Base-by-base conservation (phyloP, 2,113 vertebrate species). In the Chelonoidis abingdonii region DNA sequence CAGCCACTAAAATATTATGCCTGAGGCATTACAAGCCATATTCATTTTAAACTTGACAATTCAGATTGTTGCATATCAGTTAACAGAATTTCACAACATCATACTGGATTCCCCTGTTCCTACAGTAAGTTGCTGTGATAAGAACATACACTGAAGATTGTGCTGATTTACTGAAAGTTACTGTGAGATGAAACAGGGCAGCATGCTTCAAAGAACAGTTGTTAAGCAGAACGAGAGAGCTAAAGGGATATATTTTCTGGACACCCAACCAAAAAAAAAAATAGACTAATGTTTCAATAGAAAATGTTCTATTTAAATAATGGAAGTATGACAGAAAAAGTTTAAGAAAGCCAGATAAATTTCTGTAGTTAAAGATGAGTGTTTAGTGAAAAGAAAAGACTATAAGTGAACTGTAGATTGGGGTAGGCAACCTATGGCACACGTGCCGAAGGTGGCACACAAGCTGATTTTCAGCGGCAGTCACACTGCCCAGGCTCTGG, bases 1-100 rank as follows among this genome's bases (percentile, higher is more conserved):
- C 95, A 93, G 90, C 95, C 94, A 91, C 87, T 96, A 86, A 96
- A 96, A 96, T 82, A 76, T 94, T 93, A 96, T 85, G 95, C 97
- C 94, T 80, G 84, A 94, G 95, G 97, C 97, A 94, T 95, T 97
- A 96, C 95, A 95, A 96, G 95, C 88, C 52, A 96, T 95, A 97
- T 97, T 97, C 96, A 93, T 96, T 95, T 97, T 92, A 96, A 93
- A 97, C 95, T 83, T 96, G 95, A 90, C 0, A 8, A 96, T 94
- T 96, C 96, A 95, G 62, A 65, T 90, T 95, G 96, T 91, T 95
- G 84, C 86, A 81, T 88, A 81, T 89, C 89, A 79, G 79, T 92
- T 96, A 96, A 92, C 86, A 88, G 84, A 87, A 95, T 97, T 97
- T 95, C 5, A 1, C 72, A 84, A 80, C 44, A 84, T 84, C 4